Evolutionary conservation across 2,113 vertebrate species (phyloP).

Genomic region (Eira barbara): DNA sequence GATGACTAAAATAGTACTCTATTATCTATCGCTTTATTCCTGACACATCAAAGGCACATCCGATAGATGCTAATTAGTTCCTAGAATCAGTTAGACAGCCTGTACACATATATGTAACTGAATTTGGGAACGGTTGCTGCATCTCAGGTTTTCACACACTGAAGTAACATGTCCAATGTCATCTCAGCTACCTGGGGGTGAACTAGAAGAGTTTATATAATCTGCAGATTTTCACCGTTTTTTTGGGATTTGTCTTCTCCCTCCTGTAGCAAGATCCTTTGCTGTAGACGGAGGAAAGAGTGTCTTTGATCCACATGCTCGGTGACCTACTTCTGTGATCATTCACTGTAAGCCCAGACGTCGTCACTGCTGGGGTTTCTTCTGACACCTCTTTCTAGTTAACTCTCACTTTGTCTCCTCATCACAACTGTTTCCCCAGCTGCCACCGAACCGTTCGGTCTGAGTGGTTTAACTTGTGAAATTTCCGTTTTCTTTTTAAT

Average conservation of each 20-base stretch:
- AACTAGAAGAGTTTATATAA: neutral
- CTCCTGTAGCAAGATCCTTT: neutral
- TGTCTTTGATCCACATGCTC: neutral
- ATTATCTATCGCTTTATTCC: neutral
- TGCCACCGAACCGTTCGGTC: neutral
- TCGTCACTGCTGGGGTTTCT: neutral
- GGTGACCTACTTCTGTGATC: neutral
- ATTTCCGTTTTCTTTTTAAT: neutral
- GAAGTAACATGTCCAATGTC: neutral
- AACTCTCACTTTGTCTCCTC: conserved; percentile 39
- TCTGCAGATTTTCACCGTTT: neutral
- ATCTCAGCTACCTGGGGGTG: neutral
- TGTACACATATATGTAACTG: rapidly evolving
- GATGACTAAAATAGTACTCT: neutral
- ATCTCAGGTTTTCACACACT: neutral
- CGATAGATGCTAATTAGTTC: neutral
- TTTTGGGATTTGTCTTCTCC: neutral
- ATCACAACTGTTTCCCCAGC: conserved; percentile 36
- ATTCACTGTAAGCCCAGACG: neutral
- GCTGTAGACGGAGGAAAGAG: neutral
- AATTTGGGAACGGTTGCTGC: neutral
- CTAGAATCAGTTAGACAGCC: neutral
- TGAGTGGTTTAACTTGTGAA: neutral
- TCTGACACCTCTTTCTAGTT: conserved; percentile 42
- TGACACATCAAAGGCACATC: no score